phyloP scores from a whole-genome alignment of 2,113 vertebrate genomes.

The Mustela nigripes region DNA sequence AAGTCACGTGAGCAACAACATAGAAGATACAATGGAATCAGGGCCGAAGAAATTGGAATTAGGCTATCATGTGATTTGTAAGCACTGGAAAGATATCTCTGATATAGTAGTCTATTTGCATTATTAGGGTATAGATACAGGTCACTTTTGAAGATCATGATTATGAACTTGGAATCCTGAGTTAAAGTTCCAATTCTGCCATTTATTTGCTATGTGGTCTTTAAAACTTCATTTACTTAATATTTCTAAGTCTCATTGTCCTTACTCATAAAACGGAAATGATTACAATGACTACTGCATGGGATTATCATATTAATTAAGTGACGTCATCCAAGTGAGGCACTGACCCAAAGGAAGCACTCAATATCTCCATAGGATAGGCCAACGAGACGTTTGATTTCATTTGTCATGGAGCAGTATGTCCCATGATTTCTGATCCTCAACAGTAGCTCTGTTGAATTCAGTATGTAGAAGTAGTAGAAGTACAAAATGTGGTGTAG shows the following conservation, averaged over 20 bases:
- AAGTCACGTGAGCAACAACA: not conserved
- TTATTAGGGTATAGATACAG: not conserved
- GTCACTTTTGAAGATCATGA: not conserved
- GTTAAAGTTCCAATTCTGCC: not conserved
- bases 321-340: not conserved
- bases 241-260: not conserved
- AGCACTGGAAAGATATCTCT: not conserved
- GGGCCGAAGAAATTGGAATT: not conserved
- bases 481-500: not conserved
- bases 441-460: not conserved
- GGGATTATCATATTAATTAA: not conserved
- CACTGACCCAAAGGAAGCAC: not conserved
- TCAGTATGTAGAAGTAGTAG: not conserved
- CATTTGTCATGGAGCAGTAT: not conserved
- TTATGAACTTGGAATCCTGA: not conserved
- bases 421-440: not conserved
- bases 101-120: not conserved
- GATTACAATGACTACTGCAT: not conserved
- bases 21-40: not conserved
- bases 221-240: not conserved
- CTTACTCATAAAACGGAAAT: not conserved
- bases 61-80: not conserved
- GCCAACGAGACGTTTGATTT: not conserved
- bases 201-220: not conserved
- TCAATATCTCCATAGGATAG: not conserved